Conservation (phyloP, 2,888 invertebrate genomes). For the Ophraella communa region DNA sequence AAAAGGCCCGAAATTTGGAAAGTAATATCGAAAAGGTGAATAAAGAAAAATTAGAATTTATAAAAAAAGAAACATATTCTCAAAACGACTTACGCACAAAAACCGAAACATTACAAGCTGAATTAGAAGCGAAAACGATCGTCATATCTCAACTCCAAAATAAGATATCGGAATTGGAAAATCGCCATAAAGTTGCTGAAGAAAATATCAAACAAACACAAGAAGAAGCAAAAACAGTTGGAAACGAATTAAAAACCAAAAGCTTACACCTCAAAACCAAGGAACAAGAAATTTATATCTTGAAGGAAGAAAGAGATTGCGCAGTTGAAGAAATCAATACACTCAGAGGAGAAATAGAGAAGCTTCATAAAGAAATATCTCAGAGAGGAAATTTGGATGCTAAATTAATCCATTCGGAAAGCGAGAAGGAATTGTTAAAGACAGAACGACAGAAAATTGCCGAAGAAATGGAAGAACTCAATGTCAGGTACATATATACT, state of each 20-base stretch:
- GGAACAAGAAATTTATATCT: slow-evolving; percentile 27
- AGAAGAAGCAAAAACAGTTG: slow-evolving; percentile 17
- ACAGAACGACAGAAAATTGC: slow-evolving; percentile 34
- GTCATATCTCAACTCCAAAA: slow-evolving; percentile 20
- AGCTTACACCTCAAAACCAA: slow-evolving; percentile 21
- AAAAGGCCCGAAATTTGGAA: slow-evolving; percentile 31
- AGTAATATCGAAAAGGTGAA: slow-evolving; percentile 24
- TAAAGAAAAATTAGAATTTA: slow-evolving; percentile 21
- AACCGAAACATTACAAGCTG: slow-evolving; percentile 31
- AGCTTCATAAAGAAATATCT: slow-evolving; percentile 24
- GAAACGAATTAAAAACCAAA: slow-evolving; percentile 21
- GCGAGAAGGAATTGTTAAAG: slow-evolving; percentile 33
- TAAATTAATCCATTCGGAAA: slow-evolving; percentile 17
- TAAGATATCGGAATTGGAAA: slow-evolving; percentile 28
- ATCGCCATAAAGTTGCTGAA: slow-evolving; percentile 15
- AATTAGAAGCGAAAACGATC: slow-evolving; percentile 24
- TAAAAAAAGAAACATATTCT: slow-evolving; percentile 37
- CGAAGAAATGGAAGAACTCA: slow-evolving; percentile 49
- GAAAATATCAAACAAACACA: slow-evolving; percentile 12
- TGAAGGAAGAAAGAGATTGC: slow-evolving; percentile 32
- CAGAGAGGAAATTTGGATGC: slow-evolving; percentile 14
- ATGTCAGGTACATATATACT: slow-evolving; percentile 13
- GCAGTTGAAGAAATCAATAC: slow-evolving; percentile 32
- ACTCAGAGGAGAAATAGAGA: slow-evolving; percentile 36
- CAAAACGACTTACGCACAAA: slow-evolving; percentile 33